Base-by-base conservation (phyloP, 2,888 invertebrate species). In the Junonia oenone region DNA sequence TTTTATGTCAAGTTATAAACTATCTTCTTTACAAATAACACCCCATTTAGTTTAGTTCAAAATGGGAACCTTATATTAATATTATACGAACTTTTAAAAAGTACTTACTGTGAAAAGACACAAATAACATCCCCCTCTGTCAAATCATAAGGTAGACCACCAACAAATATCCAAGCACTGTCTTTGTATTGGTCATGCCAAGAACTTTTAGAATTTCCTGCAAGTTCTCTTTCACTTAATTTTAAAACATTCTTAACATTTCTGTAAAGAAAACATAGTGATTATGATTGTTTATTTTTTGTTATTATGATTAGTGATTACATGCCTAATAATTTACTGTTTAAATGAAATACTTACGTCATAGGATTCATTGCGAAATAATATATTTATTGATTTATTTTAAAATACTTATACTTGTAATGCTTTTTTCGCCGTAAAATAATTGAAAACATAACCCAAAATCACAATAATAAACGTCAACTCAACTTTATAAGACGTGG, bases 91-190 rank as follows among this genome's bases (percentile, higher is more conserved):
- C n/a, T n/a, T n/a, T n/a, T n/a, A n/a, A n/a, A n/a, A n/a, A n/a
- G n/a, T n/a, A 53, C 94, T 92, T 91, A 98, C 95, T 99, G 98
- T 45, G 98, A 98, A 88, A 98, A 98, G 50, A 98, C 94, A 72
- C 96, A 94, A 67, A 98, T 93, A 17, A 98, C 83, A 81, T 98
- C 98, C 48, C 98, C 98, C 91, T 99, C 99, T 0, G 97, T 96
- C 2, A 99, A 92, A 69, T 97, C 98, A 77, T 95, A 99, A 0
- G 98, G 96, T 38, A 99, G 90, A 1, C 99, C 99, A 26, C 99
- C 99, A 62, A 98, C 90, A 80, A 98, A 99, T 66, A 99, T 92
- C 99, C 99, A 99, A 9, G 99, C 99, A 75, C 98, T 99, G 66
- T 96, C 95, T 73, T 93, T 95, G 77, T 99, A 99, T 77, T 97